Evolutionary conservation across 2,113 vertebrate species (phyloP).

Genomic region (Callipepla squamata): DNA sequence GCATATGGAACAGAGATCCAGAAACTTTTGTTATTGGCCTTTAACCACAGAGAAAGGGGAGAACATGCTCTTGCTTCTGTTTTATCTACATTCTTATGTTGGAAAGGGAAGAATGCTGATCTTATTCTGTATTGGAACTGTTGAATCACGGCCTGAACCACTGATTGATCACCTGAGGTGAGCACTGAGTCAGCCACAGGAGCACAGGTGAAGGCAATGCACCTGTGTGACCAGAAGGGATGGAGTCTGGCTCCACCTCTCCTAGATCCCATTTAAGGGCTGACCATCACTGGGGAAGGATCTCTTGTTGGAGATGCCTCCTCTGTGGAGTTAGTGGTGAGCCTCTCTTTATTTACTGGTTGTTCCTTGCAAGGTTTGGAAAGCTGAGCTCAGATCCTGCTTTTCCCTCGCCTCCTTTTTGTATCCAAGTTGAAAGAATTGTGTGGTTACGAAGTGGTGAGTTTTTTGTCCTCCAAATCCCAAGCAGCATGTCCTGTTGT

Average conservation of each 20-base stretch:
- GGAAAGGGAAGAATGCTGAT: background rate
- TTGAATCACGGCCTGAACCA: no score
- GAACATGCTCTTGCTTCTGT: background rate
- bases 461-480: background rate
- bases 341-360: background rate
- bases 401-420: background rate
- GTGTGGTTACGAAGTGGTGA: background rate
- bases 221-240: no score
- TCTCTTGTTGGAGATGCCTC: no score
- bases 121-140: no score
- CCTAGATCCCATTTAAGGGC: no score
- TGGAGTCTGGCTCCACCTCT: no score
- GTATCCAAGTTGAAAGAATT: background rate
- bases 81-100: background rate
- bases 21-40: background rate
- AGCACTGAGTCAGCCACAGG: no score
- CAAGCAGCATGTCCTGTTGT: background rate
- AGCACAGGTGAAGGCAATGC: no score
- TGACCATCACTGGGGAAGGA: no score
- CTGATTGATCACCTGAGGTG: no score
- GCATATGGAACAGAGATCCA: background rate
- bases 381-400: background rate
- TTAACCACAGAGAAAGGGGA: background rate
- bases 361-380: background rate
- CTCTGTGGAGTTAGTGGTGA: no score